Conservation (phyloP, 1,140 invertebrate genomes). For the Megathymus violae region DNA sequence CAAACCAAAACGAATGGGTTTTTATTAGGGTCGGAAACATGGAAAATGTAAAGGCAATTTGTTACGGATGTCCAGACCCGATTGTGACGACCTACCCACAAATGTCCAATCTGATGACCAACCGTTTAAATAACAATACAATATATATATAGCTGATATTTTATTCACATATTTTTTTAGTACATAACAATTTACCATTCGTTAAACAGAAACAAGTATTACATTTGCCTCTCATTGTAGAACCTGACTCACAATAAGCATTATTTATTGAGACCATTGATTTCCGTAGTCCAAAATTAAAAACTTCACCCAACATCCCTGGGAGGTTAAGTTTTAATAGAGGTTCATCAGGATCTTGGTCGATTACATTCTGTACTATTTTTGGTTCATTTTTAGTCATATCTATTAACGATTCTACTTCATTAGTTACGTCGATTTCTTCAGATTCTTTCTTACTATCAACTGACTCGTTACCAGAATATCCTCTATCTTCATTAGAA, state of each 20-base stretch:
- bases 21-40: no score
- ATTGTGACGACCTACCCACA: no score
- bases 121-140: no score
- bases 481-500: constrained; percentile 2
- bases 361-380: neutral
- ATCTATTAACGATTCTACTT: neutral
- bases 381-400: neutral
- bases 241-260: constrained; percentile 48
- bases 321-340: constrained; percentile 37
- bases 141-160: no score
- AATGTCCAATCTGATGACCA: no score
- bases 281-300: constrained; percentile 49
- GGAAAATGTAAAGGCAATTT: no score
- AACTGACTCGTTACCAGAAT: neutral
- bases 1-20: no score
- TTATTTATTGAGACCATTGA: constrained; percentile 49
- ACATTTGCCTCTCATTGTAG: constrained; percentile 39
- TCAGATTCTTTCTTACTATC: neutral
- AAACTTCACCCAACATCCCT: constrained; percentile 44
- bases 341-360: constrained; percentile 12
- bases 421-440: neutral
- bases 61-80: no score
- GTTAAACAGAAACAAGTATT: constrained; percentile 65
- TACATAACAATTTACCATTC: constrained; percentile 63
- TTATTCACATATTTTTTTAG: constrained; percentile 51